Conservation (phyloP, 2,888 invertebrate species). For the Abrostola tripartita region DNA sequence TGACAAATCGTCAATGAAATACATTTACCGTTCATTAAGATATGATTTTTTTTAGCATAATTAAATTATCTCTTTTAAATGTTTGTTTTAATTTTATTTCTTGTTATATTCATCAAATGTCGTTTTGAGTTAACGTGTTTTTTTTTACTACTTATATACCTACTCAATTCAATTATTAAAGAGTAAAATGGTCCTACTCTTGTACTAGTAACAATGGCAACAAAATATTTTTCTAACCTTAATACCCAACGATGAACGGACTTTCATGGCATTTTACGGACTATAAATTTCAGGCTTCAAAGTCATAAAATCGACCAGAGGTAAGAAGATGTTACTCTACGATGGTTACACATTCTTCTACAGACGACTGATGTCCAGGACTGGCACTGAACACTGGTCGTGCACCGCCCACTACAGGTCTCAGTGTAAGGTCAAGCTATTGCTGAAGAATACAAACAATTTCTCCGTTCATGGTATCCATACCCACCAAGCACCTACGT, state of each 20-base stretch:
- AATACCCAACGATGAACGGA: not conserved
- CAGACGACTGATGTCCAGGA: not conserved
- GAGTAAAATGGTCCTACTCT: too few species aligned
- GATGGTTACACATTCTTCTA: constrained; percentile 3
- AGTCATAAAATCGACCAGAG: constrained; percentile 1
- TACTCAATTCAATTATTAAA: too few species aligned
- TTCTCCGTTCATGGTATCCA: not conserved
- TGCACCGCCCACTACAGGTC: not conserved
- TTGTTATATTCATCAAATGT: too few species aligned
- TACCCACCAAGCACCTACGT: not conserved
- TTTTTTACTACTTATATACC: too few species aligned
- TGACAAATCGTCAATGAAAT: too few species aligned
- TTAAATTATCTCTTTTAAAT: too few species aligned
- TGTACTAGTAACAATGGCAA: not conserved
- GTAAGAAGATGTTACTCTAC: not conserved
- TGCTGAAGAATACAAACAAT: not conserved
- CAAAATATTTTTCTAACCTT: not conserved
- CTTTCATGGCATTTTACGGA: not conserved
- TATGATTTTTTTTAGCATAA: too few species aligned
- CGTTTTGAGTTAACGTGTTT: too few species aligned
- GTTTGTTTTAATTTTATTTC: too few species aligned
- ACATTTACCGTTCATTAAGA: too few species aligned
- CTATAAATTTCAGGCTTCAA: not conserved
- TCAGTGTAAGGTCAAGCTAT: not conserved
- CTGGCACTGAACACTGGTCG: not conserved